Conservation (phyloP, 2,888 invertebrate species). For the Trissoscelio sp. region DNA sequence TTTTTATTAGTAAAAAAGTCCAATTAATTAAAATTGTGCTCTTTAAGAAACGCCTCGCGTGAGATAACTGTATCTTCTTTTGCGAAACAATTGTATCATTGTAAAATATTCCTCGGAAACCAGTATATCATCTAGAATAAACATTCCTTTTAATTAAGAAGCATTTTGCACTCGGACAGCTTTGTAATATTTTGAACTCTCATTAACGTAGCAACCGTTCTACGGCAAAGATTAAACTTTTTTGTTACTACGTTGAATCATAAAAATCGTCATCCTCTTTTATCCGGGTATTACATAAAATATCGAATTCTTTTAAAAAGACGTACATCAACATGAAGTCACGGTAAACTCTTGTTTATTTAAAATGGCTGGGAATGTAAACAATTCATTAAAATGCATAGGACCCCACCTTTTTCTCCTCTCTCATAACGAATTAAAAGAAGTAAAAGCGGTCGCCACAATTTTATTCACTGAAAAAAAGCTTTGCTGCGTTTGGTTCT, state of each 20-base stretch:
- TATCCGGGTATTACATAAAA: constrained; percentile 30
- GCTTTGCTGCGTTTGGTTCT: constrained; percentile 19
- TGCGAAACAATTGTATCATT: constrained; percentile 10
- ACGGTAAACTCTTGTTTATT: constrained; percentile 36
- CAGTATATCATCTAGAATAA: constrained; percentile 13
- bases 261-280: constrained; percentile 16
- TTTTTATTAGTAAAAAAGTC: not conserved
- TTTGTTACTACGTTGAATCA: constrained; percentile 10
- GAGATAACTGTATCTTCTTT: not conserved
- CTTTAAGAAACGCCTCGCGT: not conserved
- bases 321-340: constrained; percentile 10
- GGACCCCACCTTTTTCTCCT: constrained; percentile 20
- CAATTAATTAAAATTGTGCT: not conserved
- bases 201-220: constrained; percentile 26
- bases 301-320: constrained; percentile 32
- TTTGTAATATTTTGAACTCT: constrained; percentile 23
- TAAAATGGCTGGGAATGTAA: constrained; percentile 38
- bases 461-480: constrained; percentile 50
- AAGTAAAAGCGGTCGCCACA: constrained; percentile 42
- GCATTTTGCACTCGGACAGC: constrained; percentile 13
- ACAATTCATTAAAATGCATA: constrained; percentile 53
- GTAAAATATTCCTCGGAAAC: constrained; percentile 10
- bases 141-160: constrained; percentile 31
- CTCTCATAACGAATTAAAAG: constrained; percentile 48
- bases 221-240: constrained; percentile 13